Conservation (phyloP, 2,888 invertebrate species). For the Eurytoma adleriae region DNA sequence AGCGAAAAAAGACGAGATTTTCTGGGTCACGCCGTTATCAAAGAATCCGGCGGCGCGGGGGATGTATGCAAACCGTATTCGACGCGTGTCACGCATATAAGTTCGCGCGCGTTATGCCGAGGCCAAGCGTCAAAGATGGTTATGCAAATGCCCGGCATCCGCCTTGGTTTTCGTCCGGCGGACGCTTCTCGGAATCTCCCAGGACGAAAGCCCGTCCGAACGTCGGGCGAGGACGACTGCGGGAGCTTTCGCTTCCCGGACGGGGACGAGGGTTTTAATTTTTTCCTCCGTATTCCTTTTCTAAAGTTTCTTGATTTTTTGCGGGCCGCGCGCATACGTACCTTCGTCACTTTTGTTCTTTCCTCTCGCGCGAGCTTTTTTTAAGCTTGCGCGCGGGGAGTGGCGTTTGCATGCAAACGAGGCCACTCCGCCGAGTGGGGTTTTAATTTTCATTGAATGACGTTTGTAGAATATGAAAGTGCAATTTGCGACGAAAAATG, state of each 20-base stretch:
- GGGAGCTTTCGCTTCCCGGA: too few species aligned
- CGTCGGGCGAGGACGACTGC: neutral
- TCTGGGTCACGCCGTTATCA: constrained; percentile 42
- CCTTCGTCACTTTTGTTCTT: neutral
- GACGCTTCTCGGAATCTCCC: neutral
- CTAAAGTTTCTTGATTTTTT: neutral
- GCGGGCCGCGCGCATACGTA: neutral
- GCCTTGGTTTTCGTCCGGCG: too few species aligned
- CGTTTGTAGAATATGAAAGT: constrained; percentile 1
- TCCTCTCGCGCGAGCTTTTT: constrained; percentile 5
- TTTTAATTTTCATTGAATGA: constrained; percentile 42
- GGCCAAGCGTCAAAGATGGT: constrained; percentile 35
- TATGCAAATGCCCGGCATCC: constrained; percentile 45
- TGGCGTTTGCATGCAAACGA: constrained; percentile 31
- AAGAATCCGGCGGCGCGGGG: constrained; percentile 24
- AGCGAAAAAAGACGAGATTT: neutral
- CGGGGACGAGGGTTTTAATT: neutral
- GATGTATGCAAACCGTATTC: constrained; percentile 24
- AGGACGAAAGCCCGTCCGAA: neutral
- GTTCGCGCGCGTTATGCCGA: neutral
- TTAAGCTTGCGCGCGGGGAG: constrained; percentile 5
- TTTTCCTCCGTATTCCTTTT: neutral
- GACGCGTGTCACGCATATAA: constrained; percentile 25
- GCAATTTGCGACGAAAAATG: constrained; percentile 4
- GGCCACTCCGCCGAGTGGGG: neutral